Conservation (phyloP, 2,797 vertebrate species). For the Sebastes umbrosus region DNA sequence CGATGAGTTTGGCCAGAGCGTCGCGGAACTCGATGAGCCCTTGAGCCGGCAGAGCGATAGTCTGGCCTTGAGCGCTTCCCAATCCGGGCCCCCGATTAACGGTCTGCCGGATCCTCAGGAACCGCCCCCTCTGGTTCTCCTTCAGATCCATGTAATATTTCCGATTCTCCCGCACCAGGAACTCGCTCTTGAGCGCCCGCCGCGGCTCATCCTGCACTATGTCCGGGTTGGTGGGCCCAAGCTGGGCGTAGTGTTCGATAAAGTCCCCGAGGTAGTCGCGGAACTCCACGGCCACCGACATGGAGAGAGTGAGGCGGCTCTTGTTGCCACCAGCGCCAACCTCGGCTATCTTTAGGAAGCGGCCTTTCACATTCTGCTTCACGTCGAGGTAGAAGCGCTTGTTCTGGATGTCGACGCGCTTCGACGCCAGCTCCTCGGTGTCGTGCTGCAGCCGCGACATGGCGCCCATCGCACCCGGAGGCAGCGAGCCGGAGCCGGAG, state of each 20-base stretch:
- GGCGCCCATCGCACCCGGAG: slow-evolving; percentile 86
- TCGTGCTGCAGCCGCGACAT: slow-evolving; percentile 94
- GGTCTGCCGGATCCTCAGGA: slow-evolving; percentile 97
- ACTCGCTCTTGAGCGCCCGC: slow-evolving; percentile 96
- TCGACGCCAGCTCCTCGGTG: slow-evolving; percentile 98
- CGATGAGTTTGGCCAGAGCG: slow-evolving; percentile 97
- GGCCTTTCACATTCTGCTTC: slow-evolving; percentile 98
- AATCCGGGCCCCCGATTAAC: slow-evolving; percentile 97
- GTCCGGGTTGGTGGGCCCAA: slow-evolving; percentile 95
- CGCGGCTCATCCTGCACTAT: slow-evolving; percentile 95
- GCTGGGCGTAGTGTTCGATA: slow-evolving; percentile 98
- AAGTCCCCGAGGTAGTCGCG: slow-evolving; percentile 98
- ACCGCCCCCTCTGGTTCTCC: slow-evolving; percentile 98
- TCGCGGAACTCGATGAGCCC: slow-evolving; percentile 98
- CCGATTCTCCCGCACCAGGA: slow-evolving; percentile 96
- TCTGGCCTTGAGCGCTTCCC: slow-evolving; percentile 97
- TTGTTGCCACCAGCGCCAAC: slow-evolving; percentile 96
- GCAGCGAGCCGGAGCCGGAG: slow-evolving; percentile 74
- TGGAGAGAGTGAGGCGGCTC: slow-evolving; percentile 97
- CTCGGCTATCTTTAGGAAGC: slow-evolving; percentile 99
- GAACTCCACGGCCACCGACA: slow-evolving; percentile 97
- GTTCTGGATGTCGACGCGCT: slow-evolving; percentile 98
- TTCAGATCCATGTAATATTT: slow-evolving; percentile 99
- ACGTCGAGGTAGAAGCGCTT: slow-evolving; percentile 99
- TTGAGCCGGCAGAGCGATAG: slow-evolving; percentile 96